A percentile compares a stretch with the other conserved stretches of the same genome.
phyloP scores from a whole-genome alignment of 2,888 invertebrate species.

The Caenorhabditis sulstoni region DNA sequence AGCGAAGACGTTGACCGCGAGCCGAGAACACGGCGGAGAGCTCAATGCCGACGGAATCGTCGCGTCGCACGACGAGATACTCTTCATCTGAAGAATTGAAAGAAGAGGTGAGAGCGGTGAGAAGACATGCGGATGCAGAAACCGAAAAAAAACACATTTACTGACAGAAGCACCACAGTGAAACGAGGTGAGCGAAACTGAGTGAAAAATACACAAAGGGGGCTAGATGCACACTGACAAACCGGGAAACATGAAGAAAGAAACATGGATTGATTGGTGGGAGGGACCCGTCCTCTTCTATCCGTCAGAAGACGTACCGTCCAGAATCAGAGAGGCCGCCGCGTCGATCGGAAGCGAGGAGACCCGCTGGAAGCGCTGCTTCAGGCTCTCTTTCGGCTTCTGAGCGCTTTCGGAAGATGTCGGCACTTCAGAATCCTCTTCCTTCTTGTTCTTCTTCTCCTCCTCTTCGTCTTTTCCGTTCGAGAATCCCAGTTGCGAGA shows the following conservation, averaged over 20 bases:
- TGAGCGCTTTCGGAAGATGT: neutral
- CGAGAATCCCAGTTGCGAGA: slow-evolving; percentile 34
- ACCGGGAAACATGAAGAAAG: slow-evolving; percentile 2
- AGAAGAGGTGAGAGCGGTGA: neutral
- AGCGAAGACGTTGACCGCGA: slow-evolving; percentile 50
- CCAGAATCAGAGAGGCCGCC: slow-evolving; percentile 63
- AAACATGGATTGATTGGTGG: neutral
- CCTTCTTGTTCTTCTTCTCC: neutral
- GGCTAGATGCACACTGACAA: slow-evolving; percentile 7
- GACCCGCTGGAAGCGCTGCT: slow-evolving; percentile 58
- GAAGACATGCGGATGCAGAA: neutral
- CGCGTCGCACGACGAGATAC: slow-evolving; percentile 58
- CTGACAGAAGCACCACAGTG: neutral
- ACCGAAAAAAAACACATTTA: neutral
- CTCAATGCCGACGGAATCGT: slow-evolving; percentile 56
- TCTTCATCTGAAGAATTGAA: slow-evolving; percentile 47
- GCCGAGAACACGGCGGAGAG: slow-evolving; percentile 32
- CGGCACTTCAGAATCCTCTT: no score
- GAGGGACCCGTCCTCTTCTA: neutral
- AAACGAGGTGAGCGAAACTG: slow-evolving; percentile 3
- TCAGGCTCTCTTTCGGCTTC: slow-evolving; percentile 18
- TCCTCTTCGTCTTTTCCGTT: slow-evolving; percentile 11
- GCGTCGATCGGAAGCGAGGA: slow-evolving; percentile 70
- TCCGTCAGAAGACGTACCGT: slow-evolving; percentile 54
- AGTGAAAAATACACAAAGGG: neutral